These are phyloP conservation scores for Geococcyx californianus DNA, from an alignment of 2,113 vertebrate species.

Conservation along the genomic window DNA sequence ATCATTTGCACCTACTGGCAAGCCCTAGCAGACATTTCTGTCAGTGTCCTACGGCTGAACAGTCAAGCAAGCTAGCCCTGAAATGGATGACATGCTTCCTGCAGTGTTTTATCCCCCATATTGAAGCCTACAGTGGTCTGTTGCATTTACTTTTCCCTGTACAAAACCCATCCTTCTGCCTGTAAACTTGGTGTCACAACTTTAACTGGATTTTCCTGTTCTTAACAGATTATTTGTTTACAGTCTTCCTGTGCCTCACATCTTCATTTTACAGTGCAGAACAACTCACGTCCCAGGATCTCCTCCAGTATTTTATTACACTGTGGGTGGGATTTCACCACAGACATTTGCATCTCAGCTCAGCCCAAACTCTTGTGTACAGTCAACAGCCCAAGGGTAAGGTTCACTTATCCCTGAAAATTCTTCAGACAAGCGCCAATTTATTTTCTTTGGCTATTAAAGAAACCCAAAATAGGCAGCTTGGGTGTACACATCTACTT, in stretches of 20 bases:
- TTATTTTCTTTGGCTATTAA: not conserved
- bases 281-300: not conserved
- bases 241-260: not conserved
- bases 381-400: not conserved
- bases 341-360: not conserved
- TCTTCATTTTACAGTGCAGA: not conserved
- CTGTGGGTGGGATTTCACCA: not conserved
- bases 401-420: not conserved
- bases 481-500: not conserved
- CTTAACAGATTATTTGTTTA: not conserved
- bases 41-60: not conserved
- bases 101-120: not conserved
- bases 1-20: not conserved
- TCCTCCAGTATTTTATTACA: not conserved
- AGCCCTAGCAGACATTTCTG: not conserved
- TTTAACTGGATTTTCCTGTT: not conserved
- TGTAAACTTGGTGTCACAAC: not conserved
- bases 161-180: not conserved
- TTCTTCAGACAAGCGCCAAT: not conserved
- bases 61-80: not conserved
- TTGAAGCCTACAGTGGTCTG: not conserved
- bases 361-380: not conserved
- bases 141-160: not conserved
- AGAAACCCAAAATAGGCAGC: not conserved
- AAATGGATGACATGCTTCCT: not conserved